These are phyloP conservation scores for Halichoerus grypus DNA, from an alignment of 2,113 vertebrate genomes.

Conservation along the genomic window DNA sequence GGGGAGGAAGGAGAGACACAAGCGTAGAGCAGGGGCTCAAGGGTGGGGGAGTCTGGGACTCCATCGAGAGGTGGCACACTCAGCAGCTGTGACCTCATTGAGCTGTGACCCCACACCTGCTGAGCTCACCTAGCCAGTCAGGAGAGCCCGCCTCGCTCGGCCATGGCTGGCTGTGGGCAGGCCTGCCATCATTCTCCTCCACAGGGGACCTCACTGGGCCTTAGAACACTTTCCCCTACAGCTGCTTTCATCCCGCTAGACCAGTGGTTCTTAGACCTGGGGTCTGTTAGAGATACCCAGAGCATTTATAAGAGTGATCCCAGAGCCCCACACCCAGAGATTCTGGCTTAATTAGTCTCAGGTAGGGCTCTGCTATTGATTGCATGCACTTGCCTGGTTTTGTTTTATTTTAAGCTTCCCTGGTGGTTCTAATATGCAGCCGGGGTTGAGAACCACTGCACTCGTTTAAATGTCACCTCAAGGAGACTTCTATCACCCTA, in stretches of 20 bases:
- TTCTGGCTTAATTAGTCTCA: too few relatives aligned
- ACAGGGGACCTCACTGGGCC: neutral
- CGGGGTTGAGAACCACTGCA: neutral
- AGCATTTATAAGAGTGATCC: neutral
- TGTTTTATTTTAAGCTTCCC: neutral
- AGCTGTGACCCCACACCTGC: neutral
- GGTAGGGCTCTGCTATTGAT: neutral
- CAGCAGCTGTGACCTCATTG: neutral
- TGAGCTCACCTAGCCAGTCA: neutral
- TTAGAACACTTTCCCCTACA: neutral
- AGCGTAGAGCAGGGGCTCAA: neutral
- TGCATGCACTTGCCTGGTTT: neutral
- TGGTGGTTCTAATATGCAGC: neutral
- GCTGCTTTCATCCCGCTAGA: neutral
- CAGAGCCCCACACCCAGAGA: neutral
- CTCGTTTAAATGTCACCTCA: neutral
- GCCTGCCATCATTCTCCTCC: neutral
- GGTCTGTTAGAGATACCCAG: neutral
- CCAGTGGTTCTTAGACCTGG: neutral
- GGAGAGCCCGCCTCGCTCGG: neutral
- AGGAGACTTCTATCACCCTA: neutral
- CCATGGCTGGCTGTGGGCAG: rapidly evolving
- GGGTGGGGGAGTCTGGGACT: neutral
- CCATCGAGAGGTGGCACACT: neutral
- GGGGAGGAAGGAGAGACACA: neutral